A percentile compares a stretch with the other conserved stretches of the same genome.
Conservation (phyloP, 2,888 invertebrate genomes). For the Pasiphila rectangulata region DNA sequence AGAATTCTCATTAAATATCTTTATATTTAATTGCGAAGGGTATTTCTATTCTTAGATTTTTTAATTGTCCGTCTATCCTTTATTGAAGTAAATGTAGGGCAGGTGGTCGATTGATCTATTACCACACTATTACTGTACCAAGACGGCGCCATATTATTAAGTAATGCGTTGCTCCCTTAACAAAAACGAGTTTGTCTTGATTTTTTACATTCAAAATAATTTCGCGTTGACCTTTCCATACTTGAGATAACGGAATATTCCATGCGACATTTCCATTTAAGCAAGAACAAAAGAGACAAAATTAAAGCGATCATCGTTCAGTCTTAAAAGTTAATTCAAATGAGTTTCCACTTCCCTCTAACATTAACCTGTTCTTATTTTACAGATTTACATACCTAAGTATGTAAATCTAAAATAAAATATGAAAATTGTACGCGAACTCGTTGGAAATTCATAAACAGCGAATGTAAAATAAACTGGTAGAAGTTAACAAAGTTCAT, state of each 20-base stretch:
- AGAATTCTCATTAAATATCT: not conserved
- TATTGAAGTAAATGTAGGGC: constrained; percentile 19
- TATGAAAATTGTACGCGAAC: no score
- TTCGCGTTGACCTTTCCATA: not conserved
- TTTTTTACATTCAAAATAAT: no score
- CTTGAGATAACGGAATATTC: not conserved
- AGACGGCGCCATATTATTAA: constrained; percentile 7
- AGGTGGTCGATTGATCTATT: constrained; percentile 19
- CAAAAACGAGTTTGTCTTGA: constrained; percentile 5
- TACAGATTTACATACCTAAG: no score
- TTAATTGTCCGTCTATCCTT: not conserved
- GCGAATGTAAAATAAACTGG: not conserved
- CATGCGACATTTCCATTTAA: no score
- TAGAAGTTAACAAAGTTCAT: not conserved
- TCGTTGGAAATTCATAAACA: not conserved
- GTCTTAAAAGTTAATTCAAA: not conserved
- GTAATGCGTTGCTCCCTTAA: constrained; percentile 1
- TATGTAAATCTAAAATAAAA: no score
- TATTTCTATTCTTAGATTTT: no score
- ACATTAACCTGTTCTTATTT: no score
- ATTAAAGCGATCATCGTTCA: not conserved
- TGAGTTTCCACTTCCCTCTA: no score
- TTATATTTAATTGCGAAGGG: not conserved
- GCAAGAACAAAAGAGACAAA: no score
- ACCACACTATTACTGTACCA: no score